Evolutionary conservation across 1,140 invertebrate species (phyloP).

Genomic region (Mactra quadrangularis): DNA sequence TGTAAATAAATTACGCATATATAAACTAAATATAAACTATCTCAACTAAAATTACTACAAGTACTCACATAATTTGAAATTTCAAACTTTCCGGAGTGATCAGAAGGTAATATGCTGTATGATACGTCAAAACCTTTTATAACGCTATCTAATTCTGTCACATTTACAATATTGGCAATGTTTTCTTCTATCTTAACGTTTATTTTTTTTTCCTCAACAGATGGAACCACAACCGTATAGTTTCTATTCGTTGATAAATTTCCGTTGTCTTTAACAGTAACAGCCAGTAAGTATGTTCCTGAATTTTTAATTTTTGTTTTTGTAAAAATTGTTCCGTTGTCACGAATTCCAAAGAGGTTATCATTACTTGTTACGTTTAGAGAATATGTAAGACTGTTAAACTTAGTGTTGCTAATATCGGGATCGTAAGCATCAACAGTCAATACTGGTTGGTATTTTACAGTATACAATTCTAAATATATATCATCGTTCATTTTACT

Average conservation of each 20-base stretch:
- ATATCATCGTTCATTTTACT: background rate
- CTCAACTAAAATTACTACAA: too few relatives aligned
- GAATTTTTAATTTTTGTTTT: background rate
- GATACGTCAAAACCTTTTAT: background rate
- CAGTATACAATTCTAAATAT: background rate
- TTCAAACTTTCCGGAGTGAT: background rate
- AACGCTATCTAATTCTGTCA: background rate
- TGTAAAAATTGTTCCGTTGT: slow-evolving; percentile 3
- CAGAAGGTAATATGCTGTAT: background rate
- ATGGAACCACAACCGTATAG: background rate
- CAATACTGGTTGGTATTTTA: background rate
- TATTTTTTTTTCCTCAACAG: background rate
- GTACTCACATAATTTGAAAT: slow-evolving; percentile 12
- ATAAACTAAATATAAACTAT: too few relatives aligned
- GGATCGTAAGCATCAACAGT: background rate
- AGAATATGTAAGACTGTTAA: background rate
- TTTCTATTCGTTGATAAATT: background rate
- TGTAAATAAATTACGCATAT: too few relatives aligned
- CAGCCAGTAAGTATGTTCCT: background rate
- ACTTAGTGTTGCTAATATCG: background rate
- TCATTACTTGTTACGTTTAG: background rate
- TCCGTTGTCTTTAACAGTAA: slow-evolving; percentile 1
- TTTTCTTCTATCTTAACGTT: background rate
- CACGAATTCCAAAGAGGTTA: background rate
- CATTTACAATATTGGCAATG: background rate